Evolutionary conservation across 2,113 vertebrate species (phyloP), one percentile per base, ranked within the genome.

Genomic region (Sinosuthora webbiana): DNA sequence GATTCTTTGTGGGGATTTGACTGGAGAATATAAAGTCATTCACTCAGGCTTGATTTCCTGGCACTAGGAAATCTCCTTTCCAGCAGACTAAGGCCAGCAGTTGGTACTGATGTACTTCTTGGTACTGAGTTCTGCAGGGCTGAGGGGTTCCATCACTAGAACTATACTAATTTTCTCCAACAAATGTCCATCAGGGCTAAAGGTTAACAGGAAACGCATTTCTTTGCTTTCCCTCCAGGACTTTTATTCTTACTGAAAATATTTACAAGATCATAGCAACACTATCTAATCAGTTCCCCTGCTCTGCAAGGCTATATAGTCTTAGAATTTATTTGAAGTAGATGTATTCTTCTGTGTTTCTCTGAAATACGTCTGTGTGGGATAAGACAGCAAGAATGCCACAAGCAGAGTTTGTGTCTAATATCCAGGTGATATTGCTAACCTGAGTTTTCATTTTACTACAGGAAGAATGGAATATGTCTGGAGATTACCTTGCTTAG

Each of bases 1-100:
- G 7, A 52, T 31, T 28, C 2, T 77, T 22, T 4, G 0, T 28
- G 10, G 15, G 8, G 1, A 67, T 77, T 65, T 12, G 1, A 27
- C 23, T 27, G 8, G 15, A 91, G 25, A 65, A 49, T 31, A 80
- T 2, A 56, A 57, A 81, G 39, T 49, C 16, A 45, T 55, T 15
- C 17, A 33, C 37, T 39, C 6, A 10, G n/a, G 17, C 6, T 37
- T 50, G 11, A 49, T 77, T 44, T 77, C 4, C 28, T 57, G 19
- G 11, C 4, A 31, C 20, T 44, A 68, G 23, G 19, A 80, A 55
- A 31, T 31, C 12, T 21, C 31, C 28, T 53, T 41, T 60, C 18
- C 24, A 65, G 27, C 3, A 77, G 37, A 52, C 9, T 70, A 52
- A 57, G 24, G 45, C 5, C 21, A 53, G 41, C 31, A 67, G 1